Conservation (phyloP, 2,888 invertebrate species). For the Drosophila melanocephala region DNA sequence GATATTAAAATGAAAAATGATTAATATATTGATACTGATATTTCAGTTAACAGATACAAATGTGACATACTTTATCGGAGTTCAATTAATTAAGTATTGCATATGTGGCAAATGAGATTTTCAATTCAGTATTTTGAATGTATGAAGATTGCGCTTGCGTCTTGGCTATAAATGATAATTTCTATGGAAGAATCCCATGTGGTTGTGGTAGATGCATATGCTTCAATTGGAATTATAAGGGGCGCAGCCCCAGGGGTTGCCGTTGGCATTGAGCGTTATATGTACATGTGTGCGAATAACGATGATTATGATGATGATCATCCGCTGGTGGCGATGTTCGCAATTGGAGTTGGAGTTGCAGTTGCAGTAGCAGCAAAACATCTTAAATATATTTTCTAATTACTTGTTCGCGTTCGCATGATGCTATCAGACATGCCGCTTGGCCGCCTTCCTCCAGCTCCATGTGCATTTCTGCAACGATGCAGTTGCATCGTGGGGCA, state of each 20-base stretch:
- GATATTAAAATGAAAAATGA: too few species aligned
- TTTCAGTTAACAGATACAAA: background rate
- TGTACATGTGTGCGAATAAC: conserved; percentile 20
- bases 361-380: conserved; percentile 33
- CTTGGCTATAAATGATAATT: conserved; percentile 19
- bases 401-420: conserved; percentile 79
- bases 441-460: conserved; percentile 9
- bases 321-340: conserved; percentile 17
- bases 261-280: conserved; percentile 33
- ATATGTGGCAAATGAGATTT: background rate
- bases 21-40: background rate
- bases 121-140: background rate
- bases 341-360: conserved; percentile 21
- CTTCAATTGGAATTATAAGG: conserved; percentile 27
- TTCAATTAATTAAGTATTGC: background rate
- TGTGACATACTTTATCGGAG: background rate
- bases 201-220: conserved; percentile 15
- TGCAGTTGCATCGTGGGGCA: conserved; percentile 30
- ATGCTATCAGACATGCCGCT: conserved; percentile 42
- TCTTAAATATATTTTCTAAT: conserved; percentile 77
- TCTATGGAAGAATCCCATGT: conserved; percentile 19
- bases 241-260: conserved; percentile 25
- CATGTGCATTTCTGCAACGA: conserved; percentile 46
- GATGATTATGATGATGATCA: conserved; percentile 27
- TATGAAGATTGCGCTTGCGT: conserved; percentile 15